Base-by-base conservation (phyloP, 1,140 invertebrate species). In the Zaprionus vittiger region DNA sequence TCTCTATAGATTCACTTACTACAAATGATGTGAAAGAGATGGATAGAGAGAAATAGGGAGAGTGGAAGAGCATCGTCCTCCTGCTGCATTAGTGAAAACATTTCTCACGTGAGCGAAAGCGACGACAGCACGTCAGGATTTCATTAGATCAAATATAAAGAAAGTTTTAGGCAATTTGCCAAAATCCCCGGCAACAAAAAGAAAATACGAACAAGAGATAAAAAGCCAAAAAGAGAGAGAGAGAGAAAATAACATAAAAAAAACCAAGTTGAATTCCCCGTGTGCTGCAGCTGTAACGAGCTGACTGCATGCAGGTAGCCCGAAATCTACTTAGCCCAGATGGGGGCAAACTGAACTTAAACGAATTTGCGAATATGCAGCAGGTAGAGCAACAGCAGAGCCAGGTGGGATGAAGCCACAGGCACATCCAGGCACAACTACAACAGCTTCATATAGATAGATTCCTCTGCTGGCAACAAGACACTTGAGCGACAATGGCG, bases 101-200 rank as follows among this genome's bases (percentile, higher is more conserved):
- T 71, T 64, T 64, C 61, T 41, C 61, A 56, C 55, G 54, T 57
- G 47, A 60, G n/a, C 15, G 60, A 31, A 28, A 31, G 60, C 17
- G 74, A 59, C 67, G 52, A 79, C 77, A 77, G 54, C 64, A 86
- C 81, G 79, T 82, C 80, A 44, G 80, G 80, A 89, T 89, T 87
- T 87, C 83, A 87, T 87, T 87, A 89, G 84, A 90, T 75, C 83
- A 87, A 87, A 87, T 87, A 87, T 89, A 84, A 89, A 81, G 84
- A 87, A 87, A 87, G 84, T 87, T 87, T 86, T 87, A 90, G 84
- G 84, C 84, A 89, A 87, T 87, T 87, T 89, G 84, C 81, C 84
- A 89, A 67, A 73, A 73, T 72, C 28, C 70, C 34, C 68, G 62
- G 0, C 26, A 49, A 14, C 44, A 11, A 15, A 47, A 26, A 56